Evolutionary conservation across 1,140 invertebrate genomes (phyloP), one percentile per base, ranked within the genome.

Genomic region (Philopotamus ludificatus): DNA sequence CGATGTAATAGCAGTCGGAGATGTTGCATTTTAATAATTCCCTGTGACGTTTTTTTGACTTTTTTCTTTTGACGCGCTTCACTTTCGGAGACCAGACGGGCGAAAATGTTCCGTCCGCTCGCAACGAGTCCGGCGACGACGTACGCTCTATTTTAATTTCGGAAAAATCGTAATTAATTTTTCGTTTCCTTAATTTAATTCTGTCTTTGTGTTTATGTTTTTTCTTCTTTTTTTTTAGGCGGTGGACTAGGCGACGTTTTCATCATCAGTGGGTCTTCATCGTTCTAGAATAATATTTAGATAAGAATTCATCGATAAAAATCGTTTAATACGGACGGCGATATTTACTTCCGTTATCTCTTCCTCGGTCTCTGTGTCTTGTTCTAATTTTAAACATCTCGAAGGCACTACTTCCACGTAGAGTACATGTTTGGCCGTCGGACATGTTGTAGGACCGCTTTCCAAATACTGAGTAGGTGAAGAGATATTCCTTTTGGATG

Each of bases 341-440:
- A 4, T 4, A 18, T 22, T 20, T 50, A 54, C 51, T 26, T 54
- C 51, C 15, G 28, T 1, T 7, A 25, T 25, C 10, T 55, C 63
- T n/a, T 70, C 55, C 0, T 70, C 64, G 15, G 21, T 53, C 16
- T 61, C 58, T 7, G 59, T 42, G n/a, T 50, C 23, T 15, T 54
- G 54, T 42, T 70, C 57, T 12, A 66, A 12, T 45, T 70, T 70
- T 4, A 70, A n/a, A 26, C 61, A 66, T 20, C 68, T 47, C 49
- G 61, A 45, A 1, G 68, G 68, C 18, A 70, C 61, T 2, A 70
- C 68, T 57, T 70, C 68, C 22, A 70, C 68, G n/a, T 70, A 70
- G 1, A 70, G 41, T 0, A 70, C 68, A 42, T 70, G 68, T 53
- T 70, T 70, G 2, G 61, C 60, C 4, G 68, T 65, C 1, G 68